Evolutionary conservation across 2,113 vertebrate genomes (phyloP).

Genomic region (Pelvicachromis taeniatus): DNA sequence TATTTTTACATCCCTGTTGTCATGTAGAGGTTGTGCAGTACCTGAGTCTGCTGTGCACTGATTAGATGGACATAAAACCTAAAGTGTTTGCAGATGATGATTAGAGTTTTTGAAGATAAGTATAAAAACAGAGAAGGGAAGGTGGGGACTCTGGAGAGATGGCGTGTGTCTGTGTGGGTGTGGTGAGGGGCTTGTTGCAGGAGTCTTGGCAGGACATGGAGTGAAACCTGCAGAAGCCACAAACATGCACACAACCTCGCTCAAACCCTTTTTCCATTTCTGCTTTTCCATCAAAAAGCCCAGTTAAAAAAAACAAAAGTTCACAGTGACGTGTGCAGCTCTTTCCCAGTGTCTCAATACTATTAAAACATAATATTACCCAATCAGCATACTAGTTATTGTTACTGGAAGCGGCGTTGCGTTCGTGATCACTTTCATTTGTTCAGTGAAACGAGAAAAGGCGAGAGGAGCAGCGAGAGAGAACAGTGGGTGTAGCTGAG

Average conservation of each 20-base stretch:
- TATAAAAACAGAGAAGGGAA: not conserved
- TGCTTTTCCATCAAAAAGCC: not conserved
- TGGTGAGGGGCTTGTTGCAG: not conserved
- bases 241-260: not conserved
- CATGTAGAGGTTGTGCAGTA: not conserved
- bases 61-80: not conserved
- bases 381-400: not conserved
- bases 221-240: constrained; percentile 3
- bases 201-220: constrained; percentile 6
- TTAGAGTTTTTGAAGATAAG: not conserved
- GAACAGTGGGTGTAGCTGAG: constrained; percentile 13
- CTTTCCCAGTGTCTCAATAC: not conserved
- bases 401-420: not conserved
- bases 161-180: not conserved
- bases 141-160: not conserved
- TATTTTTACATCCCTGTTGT: not conserved
- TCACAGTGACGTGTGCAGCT: not conserved
- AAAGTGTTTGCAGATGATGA: not conserved
- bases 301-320: not conserved
- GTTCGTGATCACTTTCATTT: not conserved
- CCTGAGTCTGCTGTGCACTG: not conserved
- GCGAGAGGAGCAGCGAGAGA: not conserved
- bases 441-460: not conserved
- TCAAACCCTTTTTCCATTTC: constrained; percentile 7
- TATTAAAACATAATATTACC: not conserved